Percentiles rank a stretch among this genome's conserved stretches.
phyloP scores from a whole-genome alignment of 2,888 invertebrate species.

The Pasiphila rectangulata region DNA sequence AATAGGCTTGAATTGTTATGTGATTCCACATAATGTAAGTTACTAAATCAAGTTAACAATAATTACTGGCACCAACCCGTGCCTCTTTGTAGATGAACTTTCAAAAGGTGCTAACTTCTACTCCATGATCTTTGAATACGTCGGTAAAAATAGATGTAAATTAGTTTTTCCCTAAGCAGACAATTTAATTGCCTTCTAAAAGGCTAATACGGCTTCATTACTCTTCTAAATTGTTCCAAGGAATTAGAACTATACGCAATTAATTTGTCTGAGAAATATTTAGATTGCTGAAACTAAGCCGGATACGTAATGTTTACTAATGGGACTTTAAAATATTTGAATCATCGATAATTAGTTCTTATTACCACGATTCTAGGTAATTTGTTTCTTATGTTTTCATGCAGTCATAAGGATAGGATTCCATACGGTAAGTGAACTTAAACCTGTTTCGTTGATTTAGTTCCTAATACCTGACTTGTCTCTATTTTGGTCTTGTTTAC shows the following conservation, averaged over 20 bases:
- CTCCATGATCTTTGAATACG: slow-evolving; percentile 67
- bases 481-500: slow-evolving; percentile 2
- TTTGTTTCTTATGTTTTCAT: slow-evolving; percentile 19
- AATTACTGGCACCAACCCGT: slow-evolving; percentile 17
- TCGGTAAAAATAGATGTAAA: slow-evolving; percentile 60
- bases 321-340: slow-evolving; percentile 2
- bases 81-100: slow-evolving; percentile 34
- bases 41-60: slow-evolving; percentile 29
- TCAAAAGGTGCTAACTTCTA: slow-evolving; percentile 66
- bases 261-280: slow-evolving; percentile 29
- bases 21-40: slow-evolving; percentile 4
- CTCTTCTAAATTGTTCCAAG: slow-evolving; percentile 31
- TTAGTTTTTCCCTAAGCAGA: slow-evolving; percentile 58
- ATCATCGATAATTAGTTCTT: slow-evolving; percentile 1
- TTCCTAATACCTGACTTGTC: slow-evolving; percentile 1
- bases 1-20: slow-evolving; percentile 7
- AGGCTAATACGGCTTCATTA: slow-evolving; percentile 34
- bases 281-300: slow-evolving; percentile 30
- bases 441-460: slow-evolving; percentile 2
- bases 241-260: slow-evolving; percentile 25
- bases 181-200: slow-evolving; percentile 44
- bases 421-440: slow-evolving; percentile 16
- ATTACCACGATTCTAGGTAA: neutral
- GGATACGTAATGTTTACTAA: slow-evolving; percentile 1
- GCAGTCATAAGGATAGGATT: slow-evolving; percentile 21